These are phyloP conservation scores for Caenorhabditis inopinata DNA, from an alignment of 1,140 invertebrate genomes.

Conservation along the genomic window DNA sequence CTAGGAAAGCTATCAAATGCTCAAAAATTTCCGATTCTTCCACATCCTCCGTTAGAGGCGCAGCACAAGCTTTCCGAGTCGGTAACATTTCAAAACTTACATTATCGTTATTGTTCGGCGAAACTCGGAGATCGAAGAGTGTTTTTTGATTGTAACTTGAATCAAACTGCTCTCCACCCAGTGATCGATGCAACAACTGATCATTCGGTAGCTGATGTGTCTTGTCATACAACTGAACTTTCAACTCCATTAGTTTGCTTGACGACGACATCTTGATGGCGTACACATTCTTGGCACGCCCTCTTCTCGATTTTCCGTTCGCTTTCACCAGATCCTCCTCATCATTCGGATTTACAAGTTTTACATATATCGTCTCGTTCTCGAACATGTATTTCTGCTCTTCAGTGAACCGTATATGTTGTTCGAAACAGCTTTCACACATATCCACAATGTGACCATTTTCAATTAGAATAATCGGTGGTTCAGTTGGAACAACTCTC, in stretches of 20 bases:
- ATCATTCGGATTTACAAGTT: not conserved
- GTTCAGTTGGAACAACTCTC: not conserved
- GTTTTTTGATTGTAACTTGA: not conserved
- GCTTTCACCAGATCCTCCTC: not conserved
- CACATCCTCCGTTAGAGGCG: too few species aligned
- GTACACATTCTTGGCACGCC: not conserved
- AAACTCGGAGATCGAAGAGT: not conserved
- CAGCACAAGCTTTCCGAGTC: too few species aligned
- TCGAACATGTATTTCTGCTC: slow-evolving; percentile 24
- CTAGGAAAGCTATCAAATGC: too few species aligned
- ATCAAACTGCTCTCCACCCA: not conserved
- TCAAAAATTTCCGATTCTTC: too few species aligned
- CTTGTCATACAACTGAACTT: slow-evolving; percentile 20
- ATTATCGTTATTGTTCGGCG: slow-evolving; percentile 10
- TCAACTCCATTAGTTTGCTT: not conserved
- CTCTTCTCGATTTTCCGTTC: slow-evolving; percentile 5
- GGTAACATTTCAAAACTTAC: not conserved
- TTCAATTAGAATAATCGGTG: not conserved
- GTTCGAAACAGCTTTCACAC: not conserved
- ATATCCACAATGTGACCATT: not conserved
- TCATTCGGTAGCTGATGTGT: slow-evolving; percentile 6
- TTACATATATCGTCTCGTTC: slow-evolving; percentile 15
- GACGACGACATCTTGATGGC: not conserved
- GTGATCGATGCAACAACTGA: not conserved
- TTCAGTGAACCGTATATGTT: slow-evolving; percentile 5